Percentiles rank a stretch among this genome's conserved stretches.
phyloP scores from a whole-genome alignment of 1,140 invertebrate genomes.

The Calliopsis andreniformis region DNA sequence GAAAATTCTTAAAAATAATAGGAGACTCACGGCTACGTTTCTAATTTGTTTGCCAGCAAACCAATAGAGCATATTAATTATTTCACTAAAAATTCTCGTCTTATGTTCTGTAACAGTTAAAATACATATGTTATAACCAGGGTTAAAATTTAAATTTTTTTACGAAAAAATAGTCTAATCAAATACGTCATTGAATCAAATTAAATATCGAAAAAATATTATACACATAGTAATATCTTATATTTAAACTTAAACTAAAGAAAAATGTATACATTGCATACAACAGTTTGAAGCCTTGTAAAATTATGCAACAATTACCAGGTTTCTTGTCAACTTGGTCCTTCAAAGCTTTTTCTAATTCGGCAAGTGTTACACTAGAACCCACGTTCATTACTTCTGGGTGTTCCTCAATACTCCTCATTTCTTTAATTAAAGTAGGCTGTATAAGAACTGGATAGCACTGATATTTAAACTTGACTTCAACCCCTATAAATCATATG shows the following conservation, averaged over 20 bases:
- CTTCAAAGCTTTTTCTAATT: conserved; percentile 86
- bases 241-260: too few relatives aligned
- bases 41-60: conserved; percentile 97
- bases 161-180: too few relatives aligned
- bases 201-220: too few relatives aligned
- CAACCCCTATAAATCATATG: conserved; percentile 83
- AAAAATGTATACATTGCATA: too few relatives aligned
- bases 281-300: too few relatives aligned
- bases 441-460: conserved; percentile 91
- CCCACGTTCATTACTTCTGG: conserved; percentile 87
- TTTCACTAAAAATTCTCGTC: conserved; percentile 88
- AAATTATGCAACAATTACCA: conserved; percentile 67
- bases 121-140: too few relatives aligned
- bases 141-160: too few relatives aligned
- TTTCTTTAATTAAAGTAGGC: conserved; percentile 87
- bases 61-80: conserved; percentile 94
- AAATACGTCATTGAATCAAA: too few relatives aligned
- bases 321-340: conserved; percentile 83
- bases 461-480: conserved; percentile 94
- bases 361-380: conserved; percentile 89
- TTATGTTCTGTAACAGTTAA: conserved; percentile 76
- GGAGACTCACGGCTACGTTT: conserved; percentile 86
- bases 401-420: conserved; percentile 83
- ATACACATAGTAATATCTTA: too few relatives aligned
- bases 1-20: background rate